Conservation (phyloP, 92 coral and sea anemone genomes). For the Paramuricea clavata region DNA sequence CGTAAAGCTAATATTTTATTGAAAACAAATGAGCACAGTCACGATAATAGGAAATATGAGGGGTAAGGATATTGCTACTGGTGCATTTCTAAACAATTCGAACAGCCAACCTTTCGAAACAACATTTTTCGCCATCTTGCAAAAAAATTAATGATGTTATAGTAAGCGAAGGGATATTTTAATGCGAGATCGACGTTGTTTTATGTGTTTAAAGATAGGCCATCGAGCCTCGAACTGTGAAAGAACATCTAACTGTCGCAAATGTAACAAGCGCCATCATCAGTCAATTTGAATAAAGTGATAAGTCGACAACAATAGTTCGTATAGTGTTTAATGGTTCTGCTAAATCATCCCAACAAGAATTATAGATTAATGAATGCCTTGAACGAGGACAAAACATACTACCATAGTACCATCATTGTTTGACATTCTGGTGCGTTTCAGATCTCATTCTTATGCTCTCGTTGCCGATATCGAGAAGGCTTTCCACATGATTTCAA, state of each 20-base stretch:
- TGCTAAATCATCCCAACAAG: too few species aligned
- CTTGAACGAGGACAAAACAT: too few species aligned
- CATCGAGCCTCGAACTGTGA: too few species aligned
- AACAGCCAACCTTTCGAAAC: neutral
- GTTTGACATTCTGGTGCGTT: too few species aligned
- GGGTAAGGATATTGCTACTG: neutral
- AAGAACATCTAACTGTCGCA: neutral
- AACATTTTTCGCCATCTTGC: neutral
- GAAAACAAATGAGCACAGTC: constrained; percentile 4
- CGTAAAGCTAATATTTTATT: neutral
- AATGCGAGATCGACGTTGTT: too few species aligned
- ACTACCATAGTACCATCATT: too few species aligned
- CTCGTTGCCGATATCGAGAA: constrained; percentile 23
- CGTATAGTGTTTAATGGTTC: too few species aligned
- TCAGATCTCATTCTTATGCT: too few species aligned
- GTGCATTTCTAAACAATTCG: neutral
- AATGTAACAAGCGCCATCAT: neutral
- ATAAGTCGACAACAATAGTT: neutral
- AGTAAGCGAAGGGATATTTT: too few species aligned
- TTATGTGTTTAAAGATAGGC: too few species aligned
- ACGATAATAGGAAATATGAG: neutral
- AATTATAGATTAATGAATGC: too few species aligned
- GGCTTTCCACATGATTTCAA: constrained; percentile 9
- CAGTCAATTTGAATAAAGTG: neutral
- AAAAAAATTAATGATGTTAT: too few species aligned